phyloP scores from a whole-genome alignment of 2,888 invertebrate species.

The Oscheius onirici region DNA sequence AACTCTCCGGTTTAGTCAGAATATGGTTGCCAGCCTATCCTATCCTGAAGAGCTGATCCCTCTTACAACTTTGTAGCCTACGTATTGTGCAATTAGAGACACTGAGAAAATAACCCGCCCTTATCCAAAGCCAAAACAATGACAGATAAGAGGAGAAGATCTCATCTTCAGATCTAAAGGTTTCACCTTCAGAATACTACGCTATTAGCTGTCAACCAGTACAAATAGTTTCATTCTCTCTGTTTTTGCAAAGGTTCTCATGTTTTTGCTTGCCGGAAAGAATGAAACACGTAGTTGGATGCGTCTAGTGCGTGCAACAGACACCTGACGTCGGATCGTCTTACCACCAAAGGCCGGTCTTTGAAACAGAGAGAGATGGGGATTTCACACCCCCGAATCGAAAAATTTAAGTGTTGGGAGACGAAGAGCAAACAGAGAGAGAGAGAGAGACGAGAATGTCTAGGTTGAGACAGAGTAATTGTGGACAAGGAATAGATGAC shows the following conservation, averaged over 20 bases:
- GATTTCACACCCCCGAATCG: background rate
- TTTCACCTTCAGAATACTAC: too few relatives aligned
- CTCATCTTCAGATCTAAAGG: too few relatives aligned
- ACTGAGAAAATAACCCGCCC: background rate
- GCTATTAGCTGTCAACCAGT: background rate
- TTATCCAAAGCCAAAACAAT: background rate
- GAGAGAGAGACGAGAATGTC: too few relatives aligned
- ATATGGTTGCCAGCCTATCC: too few relatives aligned
- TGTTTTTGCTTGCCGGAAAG: conserved; percentile 17
- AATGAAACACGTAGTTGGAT: background rate
- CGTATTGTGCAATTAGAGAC: too few relatives aligned
- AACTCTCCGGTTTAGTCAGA: too few relatives aligned
- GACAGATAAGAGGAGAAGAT: background rate
- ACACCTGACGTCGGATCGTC: conserved; percentile 28
- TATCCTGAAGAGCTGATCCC: too few relatives aligned
- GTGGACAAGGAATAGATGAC: too few relatives aligned
- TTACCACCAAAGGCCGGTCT: conserved; percentile 21
- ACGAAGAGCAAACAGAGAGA: background rate
- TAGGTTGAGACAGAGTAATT: too few relatives aligned
- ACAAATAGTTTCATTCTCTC: background rate
- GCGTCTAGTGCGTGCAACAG: conserved; percentile 22
- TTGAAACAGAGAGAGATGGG: conserved; percentile 12
- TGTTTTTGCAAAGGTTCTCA: background rate
- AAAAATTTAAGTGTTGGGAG: conserved; percentile 1
- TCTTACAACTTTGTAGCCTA: too few relatives aligned